Evolutionary conservation across 2,113 vertebrate genomes (phyloP), one percentile per base, ranked within the genome.

Genomic region (Chamaea fasciata): DNA sequence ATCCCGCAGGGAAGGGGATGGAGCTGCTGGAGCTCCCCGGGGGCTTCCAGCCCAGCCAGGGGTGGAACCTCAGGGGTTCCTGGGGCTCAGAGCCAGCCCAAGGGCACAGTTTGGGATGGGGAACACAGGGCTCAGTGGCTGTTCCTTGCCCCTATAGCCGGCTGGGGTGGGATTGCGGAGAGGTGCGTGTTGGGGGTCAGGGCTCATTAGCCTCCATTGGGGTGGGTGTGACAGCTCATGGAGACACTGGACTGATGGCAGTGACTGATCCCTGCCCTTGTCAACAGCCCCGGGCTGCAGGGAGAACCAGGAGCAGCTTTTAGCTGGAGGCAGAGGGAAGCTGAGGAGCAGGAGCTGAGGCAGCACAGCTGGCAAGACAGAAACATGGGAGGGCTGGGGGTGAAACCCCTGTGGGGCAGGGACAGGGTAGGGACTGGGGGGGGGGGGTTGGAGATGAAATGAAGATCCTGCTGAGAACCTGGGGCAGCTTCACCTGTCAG

Each of bases 61-160:
- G 39, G 2, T 35, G 53, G 44, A 33, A 14, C 15, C 73, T 60
- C 37, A 13, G 53, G 9, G 6, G 12, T 41, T 75, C n/a, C 50
- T 41, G 37, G 4, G 20, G 13, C 19, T 59, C 63, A 37, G 31
- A 28, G 33, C 46, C 53, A 46, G 39, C 46, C 33, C 39, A 46
- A 24, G 63, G 28, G 5, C 33, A 23, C 33, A 4, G 60, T 60
- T 69, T 44, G 73, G 73, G 33, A 39, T 15, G 22, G 12, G 27
- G 33, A 52, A 5, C 14, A 17, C 6, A 46, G 31, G 31, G 53
- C 11, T 37, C 39, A 6, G 39, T 18, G 60, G 15, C 60, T n/a
- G 10, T 24, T 47, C n/a, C 50, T 63, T 15, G 44, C 4, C 63
- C 46, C 47, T 37, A 1, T 4, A 28, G 27, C 37, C 0, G 0